phyloP scores from a whole-genome alignment of 2,797 vertebrate species.

The Prionace glauca region DNA sequence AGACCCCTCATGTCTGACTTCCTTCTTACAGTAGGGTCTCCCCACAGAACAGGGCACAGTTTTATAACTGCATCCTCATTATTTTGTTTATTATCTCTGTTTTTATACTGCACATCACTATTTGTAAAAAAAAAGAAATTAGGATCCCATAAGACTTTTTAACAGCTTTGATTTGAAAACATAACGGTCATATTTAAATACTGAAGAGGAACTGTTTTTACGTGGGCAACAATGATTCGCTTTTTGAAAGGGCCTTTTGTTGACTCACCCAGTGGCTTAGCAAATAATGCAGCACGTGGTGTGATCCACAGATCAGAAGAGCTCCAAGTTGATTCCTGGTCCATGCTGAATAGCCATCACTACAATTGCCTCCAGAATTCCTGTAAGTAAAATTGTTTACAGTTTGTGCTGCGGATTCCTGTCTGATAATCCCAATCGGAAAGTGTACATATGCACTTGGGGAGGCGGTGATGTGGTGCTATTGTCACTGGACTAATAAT shows the following conservation, averaged over 20 bases:
- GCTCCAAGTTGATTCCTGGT: not conserved
- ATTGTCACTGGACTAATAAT: no score
- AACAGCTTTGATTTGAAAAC: not conserved
- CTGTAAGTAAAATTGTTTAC: slow-evolving; percentile 4
- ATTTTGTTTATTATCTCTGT: not conserved
- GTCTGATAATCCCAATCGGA: not conserved
- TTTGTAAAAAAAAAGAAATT: not conserved
- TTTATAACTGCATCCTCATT: not conserved
- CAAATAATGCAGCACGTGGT: not conserved
- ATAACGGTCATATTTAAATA: not conserved
- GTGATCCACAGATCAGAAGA: slow-evolving; percentile 17
- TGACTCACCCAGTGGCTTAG: not conserved
- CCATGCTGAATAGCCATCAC: not conserved
- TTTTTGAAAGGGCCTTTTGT: not conserved
- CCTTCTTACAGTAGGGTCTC: not conserved
- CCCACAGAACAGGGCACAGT: not conserved
- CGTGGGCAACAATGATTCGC: not conserved
- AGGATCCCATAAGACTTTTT: not conserved
- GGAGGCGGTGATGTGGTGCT: no score
- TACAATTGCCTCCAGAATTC: not conserved
- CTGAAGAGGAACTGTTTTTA: not conserved
- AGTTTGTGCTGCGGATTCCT: not conserved
- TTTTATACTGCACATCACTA: not conserved
- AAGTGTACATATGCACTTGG: not conserved
- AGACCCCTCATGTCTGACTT: not conserved